A percentile compares a stretch with the other conserved stretches of the same genome.
These are phyloP conservation scores for Phyllotis vaccarum DNA, from an alignment of 2,797 vertebrate genomes.

Conservation along the genomic window DNA sequence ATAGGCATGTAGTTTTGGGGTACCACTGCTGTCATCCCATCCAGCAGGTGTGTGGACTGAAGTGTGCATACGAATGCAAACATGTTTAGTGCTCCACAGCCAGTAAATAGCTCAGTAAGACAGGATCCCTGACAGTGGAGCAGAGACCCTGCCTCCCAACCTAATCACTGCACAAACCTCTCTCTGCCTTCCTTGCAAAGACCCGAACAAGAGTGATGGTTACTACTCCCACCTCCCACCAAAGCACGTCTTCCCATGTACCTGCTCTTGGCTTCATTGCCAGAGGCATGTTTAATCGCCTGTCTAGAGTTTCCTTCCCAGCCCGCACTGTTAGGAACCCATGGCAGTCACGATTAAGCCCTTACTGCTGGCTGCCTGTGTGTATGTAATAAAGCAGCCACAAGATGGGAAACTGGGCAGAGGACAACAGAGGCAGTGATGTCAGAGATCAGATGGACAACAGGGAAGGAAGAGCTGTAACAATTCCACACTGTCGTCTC, in stretches of 20 bases:
- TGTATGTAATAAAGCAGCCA: conserved; percentile 16
- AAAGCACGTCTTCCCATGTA: background rate
- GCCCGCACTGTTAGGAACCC: background rate
- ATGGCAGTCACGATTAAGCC: background rate
- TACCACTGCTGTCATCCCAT: background rate
- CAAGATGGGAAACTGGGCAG: background rate
- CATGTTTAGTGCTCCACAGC: background rate
- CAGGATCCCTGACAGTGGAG: background rate
- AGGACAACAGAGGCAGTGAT: background rate
- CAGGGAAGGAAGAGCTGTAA: background rate
- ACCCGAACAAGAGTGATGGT: background rate
- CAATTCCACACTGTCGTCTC: background rate
- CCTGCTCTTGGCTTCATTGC: conserved; percentile 25
- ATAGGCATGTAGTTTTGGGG: background rate
- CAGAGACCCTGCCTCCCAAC: background rate
- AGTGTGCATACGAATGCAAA: background rate
- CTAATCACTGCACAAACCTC: accelerated
- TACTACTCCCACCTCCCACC: background rate
- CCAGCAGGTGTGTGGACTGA: background rate
- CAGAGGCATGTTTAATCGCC: conserved; percentile 22
- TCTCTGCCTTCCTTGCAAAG: background rate
- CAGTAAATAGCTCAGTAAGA: background rate
- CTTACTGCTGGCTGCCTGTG: background rate
- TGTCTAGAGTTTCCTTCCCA: background rate
- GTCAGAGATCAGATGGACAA: background rate